Evolutionary conservation across 2,113 vertebrate genomes (phyloP).

Genomic region (Mustela lutreola): DNA sequence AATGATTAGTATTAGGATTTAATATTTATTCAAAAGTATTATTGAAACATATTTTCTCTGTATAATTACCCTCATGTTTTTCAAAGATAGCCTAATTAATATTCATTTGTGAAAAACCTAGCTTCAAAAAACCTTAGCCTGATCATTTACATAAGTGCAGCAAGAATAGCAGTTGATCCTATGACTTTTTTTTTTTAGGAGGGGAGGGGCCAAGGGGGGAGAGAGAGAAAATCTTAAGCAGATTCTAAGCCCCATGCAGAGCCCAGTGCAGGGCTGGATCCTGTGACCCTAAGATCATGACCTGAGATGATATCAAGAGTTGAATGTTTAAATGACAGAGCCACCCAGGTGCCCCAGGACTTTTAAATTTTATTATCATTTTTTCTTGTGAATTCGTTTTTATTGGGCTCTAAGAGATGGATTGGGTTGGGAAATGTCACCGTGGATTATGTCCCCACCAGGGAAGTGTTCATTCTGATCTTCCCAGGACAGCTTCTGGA

Average conservation of each 20-base stretch:
- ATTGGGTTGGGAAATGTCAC: background rate
- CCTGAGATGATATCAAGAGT: background rate
- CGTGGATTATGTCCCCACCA: background rate
- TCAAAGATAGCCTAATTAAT: background rate
- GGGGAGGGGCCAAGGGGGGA: background rate
- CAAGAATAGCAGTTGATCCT: background rate
- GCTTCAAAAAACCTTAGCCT: background rate
- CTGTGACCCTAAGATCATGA: background rate
- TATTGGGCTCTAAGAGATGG: slow-evolving; percentile 7
- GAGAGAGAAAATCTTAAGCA: background rate
- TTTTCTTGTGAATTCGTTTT: slow-evolving; percentile 36
- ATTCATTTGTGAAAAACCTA: background rate
- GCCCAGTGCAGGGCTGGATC: background rate
- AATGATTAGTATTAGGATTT: background rate
- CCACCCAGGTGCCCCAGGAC: background rate
- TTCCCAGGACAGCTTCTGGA: background rate
- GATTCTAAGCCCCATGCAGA: background rate
- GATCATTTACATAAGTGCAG: background rate
- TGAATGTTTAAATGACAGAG: background rate
- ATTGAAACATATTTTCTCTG: background rate
- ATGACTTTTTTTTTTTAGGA: background rate
- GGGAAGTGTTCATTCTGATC: slow-evolving; percentile 50
- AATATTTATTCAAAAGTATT: background rate
- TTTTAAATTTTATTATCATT: background rate
- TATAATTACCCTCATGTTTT: background rate